These are phyloP conservation scores for Opisthocomus hoazin DNA, from an alignment of 2,113 vertebrate genomes.

Conservation along the genomic window DNA sequence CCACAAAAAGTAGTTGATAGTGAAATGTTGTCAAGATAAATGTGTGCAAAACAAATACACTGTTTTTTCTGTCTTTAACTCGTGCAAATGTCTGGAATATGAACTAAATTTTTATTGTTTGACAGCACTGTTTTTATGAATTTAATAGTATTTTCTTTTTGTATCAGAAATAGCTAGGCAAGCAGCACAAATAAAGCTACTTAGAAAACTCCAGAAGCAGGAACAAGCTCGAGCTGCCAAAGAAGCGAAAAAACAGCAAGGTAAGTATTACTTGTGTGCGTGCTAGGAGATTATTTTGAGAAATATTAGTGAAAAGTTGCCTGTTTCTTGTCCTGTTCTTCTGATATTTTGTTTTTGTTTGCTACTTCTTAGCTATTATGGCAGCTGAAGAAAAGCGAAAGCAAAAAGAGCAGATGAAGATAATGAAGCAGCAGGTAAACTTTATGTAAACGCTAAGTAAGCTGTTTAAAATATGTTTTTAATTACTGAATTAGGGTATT, in stretches of 20 bases:
- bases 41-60: background rate
- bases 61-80: background rate
- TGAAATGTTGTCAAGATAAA: background rate
- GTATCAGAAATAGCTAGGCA: constrained; percentile 92
- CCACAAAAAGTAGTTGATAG: background rate
- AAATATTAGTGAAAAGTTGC: background rate
- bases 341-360: constrained; percentile 22
- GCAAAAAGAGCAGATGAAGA: constrained; percentile 94
- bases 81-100: background rate
- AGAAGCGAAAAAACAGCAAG: constrained; percentile 92
- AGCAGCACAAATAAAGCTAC: constrained; percentile 92
- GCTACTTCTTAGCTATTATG: constrained; percentile 82
- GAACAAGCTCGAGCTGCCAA: constrained; percentile 90
- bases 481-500: background rate
- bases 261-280: constrained; percentile 53
- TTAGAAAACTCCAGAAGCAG: constrained; percentile 92
- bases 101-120: background rate
- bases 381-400: constrained; percentile 92
- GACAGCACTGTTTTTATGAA: background rate
- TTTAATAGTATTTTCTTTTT: background rate
- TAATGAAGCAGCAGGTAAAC: constrained; percentile 93
- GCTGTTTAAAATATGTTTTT: background rate
- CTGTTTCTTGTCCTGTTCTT: background rate
- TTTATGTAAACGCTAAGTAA: background rate
- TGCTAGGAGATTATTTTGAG: background rate